Percentiles rank a stretch among this genome's conserved stretches.
Evolutionary conservation across 2,113 vertebrate species (phyloP).

Genomic region (Ophthalmolycus amberensis): DNA sequence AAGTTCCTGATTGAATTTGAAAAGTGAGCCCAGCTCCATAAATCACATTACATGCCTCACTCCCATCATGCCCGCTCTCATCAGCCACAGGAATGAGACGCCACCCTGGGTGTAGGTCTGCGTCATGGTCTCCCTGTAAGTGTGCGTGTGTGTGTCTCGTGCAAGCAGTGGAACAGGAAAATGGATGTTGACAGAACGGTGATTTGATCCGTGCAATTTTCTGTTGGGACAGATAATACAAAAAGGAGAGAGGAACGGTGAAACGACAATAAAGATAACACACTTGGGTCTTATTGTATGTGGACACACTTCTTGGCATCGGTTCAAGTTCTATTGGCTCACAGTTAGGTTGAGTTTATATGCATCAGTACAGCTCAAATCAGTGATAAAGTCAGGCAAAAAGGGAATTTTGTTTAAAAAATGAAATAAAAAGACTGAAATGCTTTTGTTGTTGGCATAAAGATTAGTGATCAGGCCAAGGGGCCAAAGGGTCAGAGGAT

Average conservation of each 20-base stretch:
- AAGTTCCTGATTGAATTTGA: constrained; percentile 85
- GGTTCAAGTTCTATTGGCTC: constrained; percentile 18
- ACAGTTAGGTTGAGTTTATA: constrained; percentile 9
- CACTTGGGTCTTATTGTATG: constrained; percentile 33
- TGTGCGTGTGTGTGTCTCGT: constrained; percentile 14
- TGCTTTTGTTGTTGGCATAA: constrained; percentile 10
- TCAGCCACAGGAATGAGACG: constrained; percentile 75
- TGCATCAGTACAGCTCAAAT: constrained; percentile 7
- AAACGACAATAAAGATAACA: constrained; percentile 38
- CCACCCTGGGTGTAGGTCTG: constrained; percentile 62
- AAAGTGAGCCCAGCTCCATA: constrained; percentile 79
- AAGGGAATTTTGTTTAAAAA: not conserved
- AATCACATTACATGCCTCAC: constrained; percentile 84
- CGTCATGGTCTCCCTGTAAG: constrained; percentile 27
- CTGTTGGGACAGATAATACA: constrained; percentile 20
- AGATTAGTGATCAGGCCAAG: not conserved
- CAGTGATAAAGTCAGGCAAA: not conserved
- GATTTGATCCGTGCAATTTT: constrained; percentile 50
- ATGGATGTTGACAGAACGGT: constrained; percentile 55
- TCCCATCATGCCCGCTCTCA: constrained; percentile 77
- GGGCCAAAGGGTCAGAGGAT: too few species aligned
- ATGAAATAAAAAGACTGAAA: not conserved
- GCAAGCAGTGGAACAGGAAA: constrained; percentile 39
- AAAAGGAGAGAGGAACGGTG: constrained; percentile 10
- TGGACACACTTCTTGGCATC: constrained; percentile 19